Evolutionary conservation across 2,797 vertebrate species (phyloP).

Genomic region (Rousettus madagascariensis): DNA sequence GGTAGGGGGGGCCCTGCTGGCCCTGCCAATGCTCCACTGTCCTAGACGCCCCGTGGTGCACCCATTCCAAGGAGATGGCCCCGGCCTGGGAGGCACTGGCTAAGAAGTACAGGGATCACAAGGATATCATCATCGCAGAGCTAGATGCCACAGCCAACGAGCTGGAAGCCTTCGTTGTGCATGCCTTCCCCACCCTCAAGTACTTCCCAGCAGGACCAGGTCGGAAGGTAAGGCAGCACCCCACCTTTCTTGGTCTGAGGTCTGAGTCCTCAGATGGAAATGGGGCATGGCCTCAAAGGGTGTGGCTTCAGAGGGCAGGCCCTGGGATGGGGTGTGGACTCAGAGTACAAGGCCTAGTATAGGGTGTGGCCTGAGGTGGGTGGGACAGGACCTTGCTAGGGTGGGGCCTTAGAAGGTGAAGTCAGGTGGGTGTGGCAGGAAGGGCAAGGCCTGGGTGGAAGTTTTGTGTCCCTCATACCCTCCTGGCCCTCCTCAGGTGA

Average conservation of each 20-base stretch:
- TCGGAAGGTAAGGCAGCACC: conserved; percentile 85
- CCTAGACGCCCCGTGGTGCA: conserved; percentile 95
- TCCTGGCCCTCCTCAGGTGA: conserved; percentile 80
- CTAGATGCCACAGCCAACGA: conserved; percentile 93
- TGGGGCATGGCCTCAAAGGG: background rate
- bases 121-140: conserved; percentile 92
- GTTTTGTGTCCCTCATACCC: no score
- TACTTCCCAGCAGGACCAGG: conserved; percentile 90
- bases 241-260: background rate
- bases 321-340: background rate
- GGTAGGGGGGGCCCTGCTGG: background rate
- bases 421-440: background rate
- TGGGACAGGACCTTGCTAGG: background rate
- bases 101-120: conserved; percentile 89
- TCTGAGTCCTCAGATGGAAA: background rate
- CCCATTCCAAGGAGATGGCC: conserved; percentile 91
- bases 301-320: background rate
- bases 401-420: background rate
- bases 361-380: background rate
- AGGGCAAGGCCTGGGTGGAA: background rate
- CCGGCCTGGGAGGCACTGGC: conserved; percentile 93
- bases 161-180: conserved; percentile 87
- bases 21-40: rapidly evolving
- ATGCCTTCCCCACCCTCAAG: conserved; percentile 90
- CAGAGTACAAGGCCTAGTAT: background rate